phyloP scores from a whole-genome alignment of 2,888 invertebrate genomes.

The Athalia circularis region DNA sequence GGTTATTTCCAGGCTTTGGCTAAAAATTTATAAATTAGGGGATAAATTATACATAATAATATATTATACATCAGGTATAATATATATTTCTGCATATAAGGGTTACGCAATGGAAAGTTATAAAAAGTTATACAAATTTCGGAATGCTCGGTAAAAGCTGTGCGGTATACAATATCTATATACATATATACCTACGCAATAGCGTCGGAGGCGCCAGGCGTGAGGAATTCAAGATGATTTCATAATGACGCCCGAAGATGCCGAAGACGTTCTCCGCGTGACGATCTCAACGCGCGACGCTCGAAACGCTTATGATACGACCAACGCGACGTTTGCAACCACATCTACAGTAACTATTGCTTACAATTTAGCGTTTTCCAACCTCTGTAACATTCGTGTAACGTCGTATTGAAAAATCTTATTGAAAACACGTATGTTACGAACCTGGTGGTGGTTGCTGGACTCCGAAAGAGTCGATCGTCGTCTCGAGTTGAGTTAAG shows the following conservation, averaged over 20 bases:
- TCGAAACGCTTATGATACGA: too few relatives aligned
- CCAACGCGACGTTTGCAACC: slow-evolving; percentile 12
- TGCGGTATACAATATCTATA: not conserved
- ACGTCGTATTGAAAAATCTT: slow-evolving; percentile 37
- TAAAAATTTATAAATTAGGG: too few relatives aligned
- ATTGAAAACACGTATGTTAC: slow-evolving; percentile 20
- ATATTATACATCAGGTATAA: too few relatives aligned
- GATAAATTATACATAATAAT: too few relatives aligned
- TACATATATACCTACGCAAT: slow-evolving; percentile 8
- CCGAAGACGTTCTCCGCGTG: slow-evolving; percentile 15
- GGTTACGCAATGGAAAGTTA: slow-evolving; percentile 31
- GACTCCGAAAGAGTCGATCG: not conserved
- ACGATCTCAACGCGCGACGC: too few relatives aligned
- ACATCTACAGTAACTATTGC: slow-evolving; percentile 8
- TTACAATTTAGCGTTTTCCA: slow-evolving; percentile 18
- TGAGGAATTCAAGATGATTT: slow-evolving; percentile 41
- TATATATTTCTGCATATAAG: too few relatives aligned
- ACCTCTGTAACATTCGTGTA: not conserved
- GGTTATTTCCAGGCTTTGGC: too few relatives aligned
- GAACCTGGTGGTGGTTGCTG: not conserved
- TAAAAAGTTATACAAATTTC: slow-evolving; percentile 30
- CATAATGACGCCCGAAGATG: slow-evolving; percentile 19
- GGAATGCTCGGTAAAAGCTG: slow-evolving; percentile 40
- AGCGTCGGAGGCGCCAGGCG: slow-evolving; percentile 40
- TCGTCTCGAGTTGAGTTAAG: not conserved